phyloP scores from a whole-genome alignment of 2,113 vertebrate genomes.

The Etheostoma cragini region DNA sequence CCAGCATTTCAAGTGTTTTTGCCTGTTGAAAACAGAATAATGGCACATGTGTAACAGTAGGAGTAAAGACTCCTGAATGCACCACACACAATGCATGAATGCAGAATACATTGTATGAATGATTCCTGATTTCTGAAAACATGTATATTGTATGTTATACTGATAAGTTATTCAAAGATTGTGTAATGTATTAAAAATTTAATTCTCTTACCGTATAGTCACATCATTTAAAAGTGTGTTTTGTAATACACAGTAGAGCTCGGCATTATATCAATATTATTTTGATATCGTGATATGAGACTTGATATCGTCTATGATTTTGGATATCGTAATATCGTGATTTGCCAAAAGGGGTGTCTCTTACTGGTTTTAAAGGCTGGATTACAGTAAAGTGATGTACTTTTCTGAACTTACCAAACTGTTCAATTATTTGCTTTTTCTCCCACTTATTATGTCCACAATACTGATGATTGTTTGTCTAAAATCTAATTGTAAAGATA shows the following conservation, averaged over 20 bases:
- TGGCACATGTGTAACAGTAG: background rate
- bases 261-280: no score
- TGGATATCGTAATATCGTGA: no score
- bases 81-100: background rate
- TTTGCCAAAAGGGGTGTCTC: no score
- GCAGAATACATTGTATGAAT: background rate
- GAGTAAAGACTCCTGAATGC: background rate
- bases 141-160: background rate
- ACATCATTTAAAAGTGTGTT: background rate
- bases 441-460: no score
- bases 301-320: no score
- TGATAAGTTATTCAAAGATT: background rate
- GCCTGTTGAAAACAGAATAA: background rate
- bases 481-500: no score
- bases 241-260: background rate
- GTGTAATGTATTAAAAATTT: background rate
- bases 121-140: background rate
- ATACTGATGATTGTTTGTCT: no score
- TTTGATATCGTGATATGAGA: no score
- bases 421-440: no score
- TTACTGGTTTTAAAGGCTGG: no score
- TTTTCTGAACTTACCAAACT: no score
- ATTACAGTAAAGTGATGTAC: no score
- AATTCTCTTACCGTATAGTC: background rate
- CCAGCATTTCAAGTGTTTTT: background rate